Evolutionary conservation across 2,113 vertebrate genomes (phyloP).

Genomic region (Malurus melanocephalus): DNA sequence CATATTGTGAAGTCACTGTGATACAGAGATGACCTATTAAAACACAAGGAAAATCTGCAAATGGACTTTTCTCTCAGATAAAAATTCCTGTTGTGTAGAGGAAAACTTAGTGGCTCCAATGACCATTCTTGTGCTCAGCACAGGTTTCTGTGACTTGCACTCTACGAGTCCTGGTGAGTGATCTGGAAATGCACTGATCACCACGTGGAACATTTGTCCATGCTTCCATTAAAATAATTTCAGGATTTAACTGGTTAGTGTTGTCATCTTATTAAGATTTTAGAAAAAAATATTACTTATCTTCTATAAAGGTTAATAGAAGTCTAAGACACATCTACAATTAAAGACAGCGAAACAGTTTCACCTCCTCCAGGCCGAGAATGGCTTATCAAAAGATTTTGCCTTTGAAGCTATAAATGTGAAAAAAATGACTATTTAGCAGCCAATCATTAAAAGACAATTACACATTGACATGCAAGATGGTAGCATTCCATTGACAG

Average conservation of each 20-base stretch:
- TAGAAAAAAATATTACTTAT: neutral
- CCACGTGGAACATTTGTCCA: neutral
- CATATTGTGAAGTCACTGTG: neutral
- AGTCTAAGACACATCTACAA: neutral
- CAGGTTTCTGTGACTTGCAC: neutral
- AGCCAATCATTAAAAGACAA: slow-evolving; percentile 29
- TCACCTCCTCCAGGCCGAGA: neutral
- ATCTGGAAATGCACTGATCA: neutral
- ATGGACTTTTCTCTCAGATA: neutral
- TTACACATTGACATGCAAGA: neutral
- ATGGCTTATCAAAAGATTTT: neutral
- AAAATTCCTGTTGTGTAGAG: neutral
- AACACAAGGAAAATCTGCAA: neutral
- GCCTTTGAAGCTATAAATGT: neutral
- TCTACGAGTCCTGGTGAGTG: neutral
- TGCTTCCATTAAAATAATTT: neutral
- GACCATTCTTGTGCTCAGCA: neutral
- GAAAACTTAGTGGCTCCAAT: neutral
- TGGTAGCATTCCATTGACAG: neutral
- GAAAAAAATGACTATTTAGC: neutral
- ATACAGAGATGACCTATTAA: neutral
- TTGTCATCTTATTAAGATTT: neutral
- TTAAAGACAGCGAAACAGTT: neutral
- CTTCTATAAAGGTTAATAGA: neutral
- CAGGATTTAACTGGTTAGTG: neutral